Conservation (phyloP, 2,113 vertebrate genomes). For the Hirundichthys speculiger region DNA sequence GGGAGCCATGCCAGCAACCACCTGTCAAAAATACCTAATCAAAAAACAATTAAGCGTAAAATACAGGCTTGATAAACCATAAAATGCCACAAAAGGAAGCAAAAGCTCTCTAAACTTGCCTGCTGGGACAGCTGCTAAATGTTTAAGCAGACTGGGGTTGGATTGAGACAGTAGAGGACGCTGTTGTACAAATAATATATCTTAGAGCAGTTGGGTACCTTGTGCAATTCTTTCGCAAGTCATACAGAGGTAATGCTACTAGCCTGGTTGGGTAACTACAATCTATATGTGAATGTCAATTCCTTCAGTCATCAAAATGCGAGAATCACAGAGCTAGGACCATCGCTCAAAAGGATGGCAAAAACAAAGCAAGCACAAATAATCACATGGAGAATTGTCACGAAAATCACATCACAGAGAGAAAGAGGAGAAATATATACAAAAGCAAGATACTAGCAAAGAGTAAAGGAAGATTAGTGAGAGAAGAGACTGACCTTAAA, state of each 20-base stretch:
- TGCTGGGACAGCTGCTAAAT: neutral
- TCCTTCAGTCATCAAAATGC: constrained; percentile 15
- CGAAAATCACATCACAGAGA: constrained; percentile 67
- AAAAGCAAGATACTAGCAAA: constrained; percentile 21
- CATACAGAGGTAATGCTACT: constrained; percentile 19
- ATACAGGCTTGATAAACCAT: neutral
- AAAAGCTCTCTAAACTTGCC: neutral
- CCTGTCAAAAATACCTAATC: too few relatives aligned
- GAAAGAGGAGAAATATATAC: constrained; percentile 10
- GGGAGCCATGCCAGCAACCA: neutral
- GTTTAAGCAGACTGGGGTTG: too few relatives aligned
- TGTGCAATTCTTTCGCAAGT: constrained; percentile 1
- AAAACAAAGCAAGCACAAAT: constrained; percentile 52
- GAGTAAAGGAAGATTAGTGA: constrained; percentile 47
- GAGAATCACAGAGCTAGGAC: constrained; percentile 2
- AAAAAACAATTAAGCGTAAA: too few relatives aligned
- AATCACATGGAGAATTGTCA: constrained; percentile 76
- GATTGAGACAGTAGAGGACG: constrained; percentile 26
- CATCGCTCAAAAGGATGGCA: constrained; percentile 47
- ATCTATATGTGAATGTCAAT: neutral
- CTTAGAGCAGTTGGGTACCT: neutral
- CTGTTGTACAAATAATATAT: constrained; percentile 15
- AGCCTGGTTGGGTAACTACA: constrained; percentile 4
- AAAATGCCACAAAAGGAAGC: constrained; percentile 7
- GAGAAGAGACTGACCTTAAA: constrained; percentile 86